A percentile compares a stretch with the other conserved stretches of the same genome.
phyloP scores from a whole-genome alignment of 2,888 invertebrate genomes.

The Melolontha melolontha region DNA sequence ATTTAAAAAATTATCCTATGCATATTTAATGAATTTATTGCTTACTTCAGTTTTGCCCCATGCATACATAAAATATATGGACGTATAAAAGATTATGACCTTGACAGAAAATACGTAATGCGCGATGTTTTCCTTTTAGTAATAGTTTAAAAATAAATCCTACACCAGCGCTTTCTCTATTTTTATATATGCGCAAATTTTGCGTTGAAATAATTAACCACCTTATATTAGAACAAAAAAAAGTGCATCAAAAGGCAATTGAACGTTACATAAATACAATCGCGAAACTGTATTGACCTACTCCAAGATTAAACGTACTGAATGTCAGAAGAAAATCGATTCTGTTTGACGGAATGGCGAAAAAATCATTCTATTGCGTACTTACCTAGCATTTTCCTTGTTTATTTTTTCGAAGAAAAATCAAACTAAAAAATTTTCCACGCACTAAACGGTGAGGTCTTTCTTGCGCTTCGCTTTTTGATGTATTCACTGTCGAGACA shows the following conservation, averaged over 20 bases:
- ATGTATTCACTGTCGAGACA: background rate
- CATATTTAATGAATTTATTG: no score
- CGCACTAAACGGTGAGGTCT: no score
- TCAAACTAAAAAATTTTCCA: background rate
- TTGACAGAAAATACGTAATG: slow-evolving; percentile 30
- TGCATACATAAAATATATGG: background rate
- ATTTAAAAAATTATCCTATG: no score
- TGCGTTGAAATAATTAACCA: no score
- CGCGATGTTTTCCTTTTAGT: slow-evolving; percentile 37
- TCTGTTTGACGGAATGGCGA: background rate
- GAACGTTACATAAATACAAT: no score
- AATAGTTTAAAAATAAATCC: slow-evolving; percentile 38
- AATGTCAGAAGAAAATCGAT: slow-evolving; percentile 21
- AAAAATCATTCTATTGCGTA: background rate
- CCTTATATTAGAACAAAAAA: no score
- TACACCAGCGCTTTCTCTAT: slow-evolving; percentile 9
- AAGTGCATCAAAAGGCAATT: no score
- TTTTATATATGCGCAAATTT: background rate
- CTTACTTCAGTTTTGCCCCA: no score
- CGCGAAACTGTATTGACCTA: slow-evolving; percentile 25
- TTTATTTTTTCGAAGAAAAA: slow-evolving; percentile 13
- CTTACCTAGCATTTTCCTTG: slow-evolving; percentile 20
- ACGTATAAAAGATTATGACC: slow-evolving; percentile 28
- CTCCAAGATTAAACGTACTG: slow-evolving; percentile 24
- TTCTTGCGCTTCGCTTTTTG: background rate